A percentile compares a stretch with the other conserved stretches of the same genome.
Conservation (phyloP, 1,140 invertebrate genomes). For the Pemphigus obesinymphae region DNA sequence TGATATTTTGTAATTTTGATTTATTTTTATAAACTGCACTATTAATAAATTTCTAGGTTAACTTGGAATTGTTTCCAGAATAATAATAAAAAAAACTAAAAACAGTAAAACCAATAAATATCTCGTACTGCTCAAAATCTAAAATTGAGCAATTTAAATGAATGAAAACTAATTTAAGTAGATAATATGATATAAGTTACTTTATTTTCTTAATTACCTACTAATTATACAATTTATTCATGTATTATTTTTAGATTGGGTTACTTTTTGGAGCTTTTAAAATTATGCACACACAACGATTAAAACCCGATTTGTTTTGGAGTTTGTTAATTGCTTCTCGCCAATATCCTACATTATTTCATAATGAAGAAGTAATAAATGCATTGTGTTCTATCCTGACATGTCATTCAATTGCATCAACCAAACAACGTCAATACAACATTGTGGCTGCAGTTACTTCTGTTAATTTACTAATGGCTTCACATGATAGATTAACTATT, state of each 20-base stretch:
- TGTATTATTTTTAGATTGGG: not conserved
- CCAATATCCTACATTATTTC: conserved; percentile 70
- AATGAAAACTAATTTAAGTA: too few species aligned
- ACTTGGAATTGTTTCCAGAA: too few species aligned
- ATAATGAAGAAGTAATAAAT: conserved; percentile 71
- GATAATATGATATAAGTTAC: too few species aligned
- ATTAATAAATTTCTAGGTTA: too few species aligned
- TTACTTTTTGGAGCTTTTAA: conserved; percentile 34
- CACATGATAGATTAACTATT: conserved; percentile 63
- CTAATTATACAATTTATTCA: too few species aligned
- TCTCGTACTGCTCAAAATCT: too few species aligned
- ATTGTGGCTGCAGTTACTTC: conserved; percentile 74
- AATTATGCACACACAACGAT: conserved; percentile 26
- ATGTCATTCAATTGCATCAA: conserved; percentile 58
- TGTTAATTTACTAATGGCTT: conserved; percentile 78
- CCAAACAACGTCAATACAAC: conserved; percentile 53
- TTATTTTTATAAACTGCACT: too few species aligned
- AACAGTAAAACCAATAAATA: too few species aligned
- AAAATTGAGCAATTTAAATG: too few species aligned
- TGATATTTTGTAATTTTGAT: too few species aligned
- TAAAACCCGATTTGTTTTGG: conserved; percentile 31
- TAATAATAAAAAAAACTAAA: too few species aligned
- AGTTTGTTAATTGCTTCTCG: conserved; percentile 76
- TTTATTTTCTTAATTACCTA: too few species aligned
- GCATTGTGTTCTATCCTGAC: conserved; percentile 78